Conservation (phyloP, 1,140 invertebrate genomes). For the Microvelia longipes region DNA sequence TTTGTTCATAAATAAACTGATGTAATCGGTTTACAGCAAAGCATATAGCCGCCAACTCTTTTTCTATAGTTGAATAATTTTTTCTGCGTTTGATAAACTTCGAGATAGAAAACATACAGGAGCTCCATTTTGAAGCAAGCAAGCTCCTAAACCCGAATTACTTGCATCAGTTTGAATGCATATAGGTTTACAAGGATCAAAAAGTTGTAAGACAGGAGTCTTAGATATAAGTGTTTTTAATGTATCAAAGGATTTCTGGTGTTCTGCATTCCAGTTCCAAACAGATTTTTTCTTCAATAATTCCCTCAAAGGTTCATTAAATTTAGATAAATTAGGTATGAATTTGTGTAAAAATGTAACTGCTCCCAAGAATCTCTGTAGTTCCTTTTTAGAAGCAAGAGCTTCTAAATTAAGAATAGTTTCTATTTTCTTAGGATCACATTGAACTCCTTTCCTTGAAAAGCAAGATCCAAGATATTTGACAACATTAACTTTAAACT, state of each 20-base stretch:
- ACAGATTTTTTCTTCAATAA: not conserved
- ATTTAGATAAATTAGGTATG: not conserved
- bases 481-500: not conserved
- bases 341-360: not conserved
- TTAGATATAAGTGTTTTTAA: not conserved
- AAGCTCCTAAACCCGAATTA: not conserved
- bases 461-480: not conserved
- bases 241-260: not conserved
- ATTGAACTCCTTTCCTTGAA: not conserved
- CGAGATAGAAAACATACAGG: not conserved
- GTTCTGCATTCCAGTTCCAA: not conserved
- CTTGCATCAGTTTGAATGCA: not conserved
- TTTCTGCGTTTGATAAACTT: not conserved
- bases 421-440: not conserved
- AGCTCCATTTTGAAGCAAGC: not conserved
- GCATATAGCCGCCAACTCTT: not conserved
- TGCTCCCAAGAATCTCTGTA: not conserved
- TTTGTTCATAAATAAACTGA: not conserved
- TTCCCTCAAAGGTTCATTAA: not conserved
- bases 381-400: not conserved
- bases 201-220: not conserved
- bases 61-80: not conserved
- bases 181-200: not conserved
- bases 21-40: not conserved
- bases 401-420: not conserved